Base-by-base conservation (phyloP, 2,888 invertebrate genomes). In the Linhomoeus sp. region DNA sequence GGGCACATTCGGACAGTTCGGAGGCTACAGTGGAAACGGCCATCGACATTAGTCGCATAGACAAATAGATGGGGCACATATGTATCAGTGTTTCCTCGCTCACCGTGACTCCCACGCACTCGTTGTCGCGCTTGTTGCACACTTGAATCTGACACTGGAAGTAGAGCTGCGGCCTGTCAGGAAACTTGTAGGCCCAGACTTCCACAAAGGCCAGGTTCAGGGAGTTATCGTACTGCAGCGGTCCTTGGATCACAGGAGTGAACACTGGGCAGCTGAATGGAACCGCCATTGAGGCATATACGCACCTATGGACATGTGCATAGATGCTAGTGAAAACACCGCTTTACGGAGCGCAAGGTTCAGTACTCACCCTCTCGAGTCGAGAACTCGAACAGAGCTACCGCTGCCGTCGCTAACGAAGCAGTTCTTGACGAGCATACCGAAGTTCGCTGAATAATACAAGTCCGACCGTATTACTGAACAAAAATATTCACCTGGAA, bases 141-240 rank as follows among this genome's bases (percentile, higher is more conserved):
- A 56, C 46, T 41, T 58, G 53, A 24, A 61, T 58, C 45, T 61
- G 59, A 40, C 61, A 61, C 9, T 55, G 53, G 49, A 61, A 61
- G 35, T 52, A 54, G 41, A 61, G 49, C 29, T 55, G 52, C 15
- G 51, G 48, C 24, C 55, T 50, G 45, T 61, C 61, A 9, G 60
- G 59, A 42, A 60, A 59, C 3, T 55, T 53, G 49, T 59, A 56
- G 5, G 59, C 58, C 49, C 57, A 56, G 25, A 61, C 53, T 25
- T 53, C 54, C 24, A 53, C 54, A 46, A 55, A 61, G 22, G 61
- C 61, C 22, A 55, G 48, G 20, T 55, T 56, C 20, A 60, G 49
- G 1, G 52, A 47, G 3, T 52, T 49, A 17, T 55, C 55, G 41
- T 61, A 61, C 41, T 53, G 51, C 17, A 59, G 48, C 14, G 48